phyloP scores from a whole-genome alignment of 2,113 vertebrate species.

The Oncorhynchus kisutch region DNA sequence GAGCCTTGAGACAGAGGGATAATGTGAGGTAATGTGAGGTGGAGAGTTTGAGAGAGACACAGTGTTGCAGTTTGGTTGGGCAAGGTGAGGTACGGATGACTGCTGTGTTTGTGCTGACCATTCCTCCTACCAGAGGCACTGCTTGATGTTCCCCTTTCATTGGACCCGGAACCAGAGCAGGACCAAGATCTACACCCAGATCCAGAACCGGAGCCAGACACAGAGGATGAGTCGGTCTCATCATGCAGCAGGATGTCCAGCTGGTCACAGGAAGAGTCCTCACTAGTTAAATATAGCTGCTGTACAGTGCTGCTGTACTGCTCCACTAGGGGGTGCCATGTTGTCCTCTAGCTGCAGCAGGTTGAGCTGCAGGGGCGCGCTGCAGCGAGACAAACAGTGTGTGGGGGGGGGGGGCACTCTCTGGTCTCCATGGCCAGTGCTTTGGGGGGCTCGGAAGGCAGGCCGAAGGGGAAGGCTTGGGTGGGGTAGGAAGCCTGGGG shows the following conservation, averaged over 20 bases:
- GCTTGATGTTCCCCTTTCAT: constrained; percentile 71
- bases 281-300: no score
- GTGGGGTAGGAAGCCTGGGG: constrained; percentile 34
- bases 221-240: constrained; percentile 73
- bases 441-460: constrained; percentile 51
- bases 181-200: constrained; percentile 70
- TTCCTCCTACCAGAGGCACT: constrained; percentile 75
- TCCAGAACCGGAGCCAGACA: constrained; percentile 83
- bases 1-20: background rate
- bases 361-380: constrained; percentile 89
- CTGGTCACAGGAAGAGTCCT: constrained; percentile 79
- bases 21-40: background rate
- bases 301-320: constrained; percentile 25
- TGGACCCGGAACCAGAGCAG: constrained; percentile 80
- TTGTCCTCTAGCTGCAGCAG: constrained; percentile 87
- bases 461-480: constrained; percentile 69
- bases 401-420: constrained; percentile 75
- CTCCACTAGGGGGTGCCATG: constrained; percentile 43
- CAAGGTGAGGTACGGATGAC: no score
- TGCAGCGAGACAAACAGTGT: constrained; percentile 92
- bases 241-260: constrained; percentile 83
- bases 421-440: constrained; percentile 57
- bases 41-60: constrained; percentile 1
- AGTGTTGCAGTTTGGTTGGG: no score
- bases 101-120: constrained; percentile 62